Evolutionary conservation across 2,888 invertebrate genomes (phyloP), one percentile per base, ranked within the genome.

Genomic region (Crepidodera aurea): DNA sequence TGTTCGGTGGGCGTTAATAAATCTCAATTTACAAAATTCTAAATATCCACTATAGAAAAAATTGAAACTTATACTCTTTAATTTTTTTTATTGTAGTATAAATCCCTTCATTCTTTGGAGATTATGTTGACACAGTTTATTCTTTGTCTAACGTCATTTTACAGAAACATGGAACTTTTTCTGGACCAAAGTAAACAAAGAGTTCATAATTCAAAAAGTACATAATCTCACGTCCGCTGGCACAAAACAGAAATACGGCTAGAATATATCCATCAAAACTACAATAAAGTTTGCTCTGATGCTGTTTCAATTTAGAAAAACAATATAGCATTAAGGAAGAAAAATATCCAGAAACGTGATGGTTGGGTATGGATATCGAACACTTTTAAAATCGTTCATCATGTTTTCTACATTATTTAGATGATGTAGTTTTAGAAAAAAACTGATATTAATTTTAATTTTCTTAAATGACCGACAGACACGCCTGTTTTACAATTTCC

Each of bases 241-340:
- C 16, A 13, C 10, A 15, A 13, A 40, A 40, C 15, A 16, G 15
- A 8, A 40, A 22, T 19, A 44, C n/a, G n/a, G 22, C 4, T 19
- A 3, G n/a, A 10, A 10, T 10, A 19, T 42, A 44, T 44, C n/a
- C 44, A 44, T 44, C 44, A 44, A 44, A 44, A 44, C 19, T 42
- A 40, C 16, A 42, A 42, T 18, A 19, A n/a, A 44, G 44, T 44
- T 22, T 22, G 19, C 44, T 22, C 10, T 10, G n/a, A 44, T 19
- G 19, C 12, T 44, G 44, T 44, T 44, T 19, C 19, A 44, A 18
- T 22, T 44, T 44, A 1, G 18, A 22, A 19, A 44, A 44, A 44
- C 18, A 44, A 44, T 32, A 32, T 32, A 10, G 22, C 19, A 19
- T 22, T 18, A 18, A 18, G 44, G 19, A 44, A 16, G 44, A 44